Evolutionary conservation across 2,888 invertebrate genomes (phyloP).

Genomic region (Clitarchus hookeri): DNA sequence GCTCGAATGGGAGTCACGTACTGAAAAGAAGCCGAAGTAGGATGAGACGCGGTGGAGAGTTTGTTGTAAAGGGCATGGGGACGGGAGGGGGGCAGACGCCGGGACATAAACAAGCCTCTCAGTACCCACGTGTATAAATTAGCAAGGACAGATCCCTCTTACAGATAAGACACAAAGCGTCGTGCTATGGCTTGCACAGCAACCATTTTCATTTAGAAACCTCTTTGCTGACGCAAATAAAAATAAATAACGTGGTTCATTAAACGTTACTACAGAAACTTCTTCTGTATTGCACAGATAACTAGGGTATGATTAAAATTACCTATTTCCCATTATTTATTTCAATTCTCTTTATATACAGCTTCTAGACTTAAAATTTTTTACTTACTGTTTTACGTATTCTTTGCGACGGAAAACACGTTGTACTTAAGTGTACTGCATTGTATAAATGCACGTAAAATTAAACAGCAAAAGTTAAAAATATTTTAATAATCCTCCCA

Average conservation of each 20-base stretch:
- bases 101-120: background rate
- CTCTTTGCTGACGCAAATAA: background rate
- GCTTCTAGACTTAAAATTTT: no score
- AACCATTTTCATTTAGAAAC: background rate
- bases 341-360: no score
- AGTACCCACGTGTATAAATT: background rate
- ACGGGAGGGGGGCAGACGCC: background rate
- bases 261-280: no score
- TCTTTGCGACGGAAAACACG: no score
- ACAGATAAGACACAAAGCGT: background rate
- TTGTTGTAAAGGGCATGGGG: background rate
- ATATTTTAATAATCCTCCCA: no score
- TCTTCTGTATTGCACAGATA: no score
- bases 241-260: background rate
- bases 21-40: background rate
- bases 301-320: no score
- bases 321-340: no score
- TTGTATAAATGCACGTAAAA: no score
- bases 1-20: constrained; percentile 8
- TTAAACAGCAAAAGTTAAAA: no score
- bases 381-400: no score
- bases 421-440: no score
- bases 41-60: background rate
- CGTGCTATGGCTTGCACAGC: background rate
- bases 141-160: background rate